Base-by-base conservation (phyloP, 92 coral and sea anemone species). In the Heliopora coerulea region DNA sequence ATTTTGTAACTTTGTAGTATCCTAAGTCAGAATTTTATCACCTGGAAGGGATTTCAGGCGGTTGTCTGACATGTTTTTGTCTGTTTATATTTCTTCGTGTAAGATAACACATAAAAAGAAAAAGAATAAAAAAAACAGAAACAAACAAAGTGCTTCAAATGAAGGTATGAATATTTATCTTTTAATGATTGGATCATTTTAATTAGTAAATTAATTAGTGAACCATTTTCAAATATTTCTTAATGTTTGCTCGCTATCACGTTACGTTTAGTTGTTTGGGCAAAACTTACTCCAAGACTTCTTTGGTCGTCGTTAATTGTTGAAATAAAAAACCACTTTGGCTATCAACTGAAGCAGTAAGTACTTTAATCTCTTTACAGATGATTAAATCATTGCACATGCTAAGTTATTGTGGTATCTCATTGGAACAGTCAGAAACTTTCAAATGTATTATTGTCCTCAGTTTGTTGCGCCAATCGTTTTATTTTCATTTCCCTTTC, bases 241-340 rank as follows among this genome's bases (percentile, higher is more conserved):
- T n/a, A n/a, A n/a, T n/a, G n/a, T n/a, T n/a, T n/a, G n/a, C n/a
- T n/a, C n/a, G n/a, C n/a, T n/a, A n/a, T n/a, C n/a, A n/a, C n/a
- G n/a, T n/a, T n/a, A n/a, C n/a, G n/a, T n/a, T 56, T 77, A 48
- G 93, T 83, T 34, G 79, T 88, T 15, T 93, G 97, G 97, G 96
- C 96, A 14, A 73, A 83, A 33, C 93, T 93, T 8, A 87, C 97
- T 10, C 97, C 97, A 33, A 91, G 85, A 25, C 88, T 89, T 12
- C 80, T 93, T 27, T 93, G 97, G 97, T 89, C 83, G 62, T 65
- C 78, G 30, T 63, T 93, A 54, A 80, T 64, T 14, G 82, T 81
- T 34, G 96, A 93, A 48, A 83, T 91, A 52, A 81, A 77, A 72
- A 88, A 63, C 30, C 83, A 82, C 80, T 93, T 89, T 87, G 97